phyloP scores from a whole-genome alignment of 2,797 vertebrate species.

The Bradypodion pumilum region DNA sequence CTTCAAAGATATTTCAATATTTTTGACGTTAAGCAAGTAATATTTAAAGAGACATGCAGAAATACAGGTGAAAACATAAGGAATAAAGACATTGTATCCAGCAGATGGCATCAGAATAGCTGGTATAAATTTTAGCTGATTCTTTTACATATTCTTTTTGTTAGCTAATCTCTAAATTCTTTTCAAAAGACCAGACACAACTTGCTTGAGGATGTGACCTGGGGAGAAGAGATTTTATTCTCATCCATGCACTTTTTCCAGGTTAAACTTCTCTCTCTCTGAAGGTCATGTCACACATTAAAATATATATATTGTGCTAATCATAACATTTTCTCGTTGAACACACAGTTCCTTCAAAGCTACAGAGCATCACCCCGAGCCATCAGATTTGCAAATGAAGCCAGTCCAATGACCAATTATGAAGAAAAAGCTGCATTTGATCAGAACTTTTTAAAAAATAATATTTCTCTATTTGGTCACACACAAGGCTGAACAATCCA shows the following conservation, averaged over 20 bases:
- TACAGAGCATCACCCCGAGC: too few species aligned
- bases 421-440: background rate
- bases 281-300: background rate
- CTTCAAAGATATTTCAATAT: accelerated
- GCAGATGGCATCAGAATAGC: conserved; percentile 78
- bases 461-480: too few species aligned
- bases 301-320: too few species aligned
- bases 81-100: conserved; percentile 65
- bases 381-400: too few species aligned
- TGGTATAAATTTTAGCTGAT: conserved; percentile 11
- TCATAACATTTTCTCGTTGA: too few species aligned
- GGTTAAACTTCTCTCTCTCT: background rate
- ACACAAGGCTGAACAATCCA: too few species aligned
- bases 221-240: background rate
- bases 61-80: conserved; percentile 19
- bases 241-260: background rate
- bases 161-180: too few species aligned
- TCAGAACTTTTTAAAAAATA: background rate
- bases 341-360: too few species aligned
- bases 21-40: background rate
- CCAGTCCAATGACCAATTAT: too few species aligned
- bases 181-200: too few species aligned
- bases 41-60: background rate
- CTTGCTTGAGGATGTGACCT: background rate
- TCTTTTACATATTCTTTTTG: background rate